These are phyloP conservation scores for Macaria notata DNA, from an alignment of 2,888 invertebrate genomes.

Conservation along the genomic window DNA sequence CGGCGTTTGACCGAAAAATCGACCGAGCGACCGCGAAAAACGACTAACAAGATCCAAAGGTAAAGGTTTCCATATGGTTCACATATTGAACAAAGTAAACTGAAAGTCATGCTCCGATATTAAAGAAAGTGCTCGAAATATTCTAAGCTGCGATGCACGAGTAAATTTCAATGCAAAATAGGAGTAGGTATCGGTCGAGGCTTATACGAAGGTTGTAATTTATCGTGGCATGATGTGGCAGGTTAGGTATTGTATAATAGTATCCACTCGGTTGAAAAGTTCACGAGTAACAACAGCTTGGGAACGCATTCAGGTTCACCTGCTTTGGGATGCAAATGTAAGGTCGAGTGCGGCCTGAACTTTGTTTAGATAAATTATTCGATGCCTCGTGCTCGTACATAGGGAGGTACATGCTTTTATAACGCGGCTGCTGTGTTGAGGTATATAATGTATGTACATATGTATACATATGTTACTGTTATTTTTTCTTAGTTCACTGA, in stretches of 20 bases:
- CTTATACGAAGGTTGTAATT: constrained; percentile 7
- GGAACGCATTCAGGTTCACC: constrained; percentile 11
- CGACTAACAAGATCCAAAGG: constrained; percentile 11
- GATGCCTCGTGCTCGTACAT: no score
- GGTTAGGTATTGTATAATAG: constrained; percentile 8
- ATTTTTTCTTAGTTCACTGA: no score
- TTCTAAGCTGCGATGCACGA: constrained; percentile 4
- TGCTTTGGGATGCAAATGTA: constrained; percentile 2
- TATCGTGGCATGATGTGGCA: constrained; percentile 16
- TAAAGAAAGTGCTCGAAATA: constrained; percentile 7
- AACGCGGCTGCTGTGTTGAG: no score
- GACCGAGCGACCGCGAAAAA: constrained; percentile 1
- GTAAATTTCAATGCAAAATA: constrained; percentile 13
- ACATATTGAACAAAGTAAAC: not conserved
- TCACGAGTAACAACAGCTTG: constrained; percentile 8
- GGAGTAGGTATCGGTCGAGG: constrained; percentile 3
- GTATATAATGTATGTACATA: no score
- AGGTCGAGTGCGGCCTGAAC: not conserved
- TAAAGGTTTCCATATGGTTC: constrained; percentile 7
- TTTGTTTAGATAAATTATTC: not conserved
- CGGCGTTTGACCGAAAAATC: no score
- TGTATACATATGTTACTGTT: no score
- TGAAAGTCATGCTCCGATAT: constrained; percentile 10
- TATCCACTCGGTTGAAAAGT: constrained; percentile 1
- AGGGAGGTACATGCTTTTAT: no score